Percentiles rank a stretch among this genome's conserved stretches.
Evolutionary conservation across 2,113 vertebrate species (phyloP).

Genomic region (Syrrhaptes paradoxus): DNA sequence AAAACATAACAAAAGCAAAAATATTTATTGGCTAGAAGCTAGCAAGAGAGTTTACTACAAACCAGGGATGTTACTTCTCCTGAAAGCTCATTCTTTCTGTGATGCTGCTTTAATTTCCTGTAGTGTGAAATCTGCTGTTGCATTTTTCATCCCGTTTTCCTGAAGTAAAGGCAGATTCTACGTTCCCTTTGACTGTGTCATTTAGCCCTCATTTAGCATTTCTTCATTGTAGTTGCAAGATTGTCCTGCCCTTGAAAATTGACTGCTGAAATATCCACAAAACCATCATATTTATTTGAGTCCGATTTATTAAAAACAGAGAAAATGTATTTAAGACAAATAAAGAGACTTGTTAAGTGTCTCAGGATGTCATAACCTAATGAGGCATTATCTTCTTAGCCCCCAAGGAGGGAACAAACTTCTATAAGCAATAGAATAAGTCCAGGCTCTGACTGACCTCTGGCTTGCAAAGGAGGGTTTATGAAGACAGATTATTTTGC

Average conservation of each 20-base stretch:
- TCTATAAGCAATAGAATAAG: background rate
- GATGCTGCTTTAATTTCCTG: background rate
- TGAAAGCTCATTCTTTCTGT: background rate
- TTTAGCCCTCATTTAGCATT: background rate
- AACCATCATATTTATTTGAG: background rate
- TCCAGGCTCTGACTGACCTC: background rate
- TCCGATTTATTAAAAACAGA: background rate
- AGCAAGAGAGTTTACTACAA: background rate
- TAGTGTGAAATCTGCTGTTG: background rate
- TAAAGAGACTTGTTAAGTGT: background rate
- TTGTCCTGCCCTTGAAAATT: background rate
- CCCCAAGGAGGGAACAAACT: background rate
- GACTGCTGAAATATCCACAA: background rate
- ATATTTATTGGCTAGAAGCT: background rate
- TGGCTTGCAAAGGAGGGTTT: background rate
- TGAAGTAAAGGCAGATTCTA: background rate
- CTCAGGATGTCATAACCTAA: background rate
- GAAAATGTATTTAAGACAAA: background rate
- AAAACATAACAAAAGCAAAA: conserved; percentile 7
- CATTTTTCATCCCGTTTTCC: background rate
- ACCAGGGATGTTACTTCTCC: background rate
- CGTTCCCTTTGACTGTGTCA: background rate
- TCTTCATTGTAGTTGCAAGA: background rate
- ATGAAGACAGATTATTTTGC: background rate
- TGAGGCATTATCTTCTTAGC: background rate